Evolutionary conservation across 64 coral and sea anemone species (phyloP).

Genomic region (Stichodactyla mertensii): DNA sequence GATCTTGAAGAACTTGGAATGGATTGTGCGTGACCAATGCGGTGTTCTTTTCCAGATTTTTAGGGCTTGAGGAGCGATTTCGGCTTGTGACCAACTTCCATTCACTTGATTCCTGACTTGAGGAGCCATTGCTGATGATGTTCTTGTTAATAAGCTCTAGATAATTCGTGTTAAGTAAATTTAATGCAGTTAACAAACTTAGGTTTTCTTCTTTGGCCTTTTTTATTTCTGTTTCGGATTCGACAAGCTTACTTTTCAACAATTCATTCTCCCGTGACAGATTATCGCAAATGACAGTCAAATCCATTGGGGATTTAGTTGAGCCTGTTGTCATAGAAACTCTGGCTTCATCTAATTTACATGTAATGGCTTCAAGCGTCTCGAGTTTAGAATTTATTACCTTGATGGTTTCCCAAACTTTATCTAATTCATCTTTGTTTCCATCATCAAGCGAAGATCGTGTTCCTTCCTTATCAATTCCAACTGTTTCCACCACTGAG

Average conservation of each 20-base stretch:
- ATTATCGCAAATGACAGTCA: neutral
- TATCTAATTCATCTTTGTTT: too few species aligned
- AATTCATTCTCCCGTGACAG: neutral
- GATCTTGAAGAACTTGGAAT: neutral
- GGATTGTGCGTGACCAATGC: neutral
- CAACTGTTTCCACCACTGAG: too few species aligned
- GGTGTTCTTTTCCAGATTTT: neutral
- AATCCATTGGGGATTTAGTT: too few species aligned
- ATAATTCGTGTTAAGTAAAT: neutral
- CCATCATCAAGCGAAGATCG: too few species aligned
- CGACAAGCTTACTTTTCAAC: neutral
- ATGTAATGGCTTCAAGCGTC: too few species aligned
- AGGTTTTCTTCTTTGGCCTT: neutral
- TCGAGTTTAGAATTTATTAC: too few species aligned
- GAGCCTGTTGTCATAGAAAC: too few species aligned
- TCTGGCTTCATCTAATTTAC: too few species aligned
- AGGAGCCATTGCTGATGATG: neutral
- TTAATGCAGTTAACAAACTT: neutral
- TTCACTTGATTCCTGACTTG: neutral
- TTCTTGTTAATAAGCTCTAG: neutral
- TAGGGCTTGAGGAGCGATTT: neutral
- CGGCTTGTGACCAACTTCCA: neutral
- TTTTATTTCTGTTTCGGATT: constrained; percentile 2
- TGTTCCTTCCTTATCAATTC: too few species aligned
- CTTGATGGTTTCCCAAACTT: too few species aligned